Percentiles rank a stretch among this genome's conserved stretches.
phyloP scores from a whole-genome alignment of 2,888 invertebrate genomes.

The Cataglyphis rosenhaueri region DNA sequence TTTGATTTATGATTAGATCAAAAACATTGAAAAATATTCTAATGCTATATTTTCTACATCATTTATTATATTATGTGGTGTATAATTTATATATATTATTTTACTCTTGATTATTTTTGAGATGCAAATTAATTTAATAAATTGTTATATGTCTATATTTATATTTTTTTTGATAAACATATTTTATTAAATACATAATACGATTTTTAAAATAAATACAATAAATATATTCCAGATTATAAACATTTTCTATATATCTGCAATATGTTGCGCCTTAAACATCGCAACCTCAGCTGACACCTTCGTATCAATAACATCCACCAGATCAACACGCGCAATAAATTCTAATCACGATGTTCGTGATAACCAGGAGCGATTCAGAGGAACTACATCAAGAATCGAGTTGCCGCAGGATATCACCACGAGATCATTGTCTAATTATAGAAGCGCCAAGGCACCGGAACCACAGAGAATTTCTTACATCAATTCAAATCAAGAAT shows the following conservation, averaged over 20 bases:
- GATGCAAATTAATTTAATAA: background rate
- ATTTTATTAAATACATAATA: background rate
- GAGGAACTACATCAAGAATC: background rate
- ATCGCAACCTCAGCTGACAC: background rate
- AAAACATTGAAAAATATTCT: background rate
- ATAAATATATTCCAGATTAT: conserved; percentile 59
- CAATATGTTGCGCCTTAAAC: conserved; percentile 46
- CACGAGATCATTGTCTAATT: conserved; percentile 20
- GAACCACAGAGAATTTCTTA: background rate
- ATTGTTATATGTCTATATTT: background rate
- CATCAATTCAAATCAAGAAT: background rate
- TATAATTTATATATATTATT: background rate
- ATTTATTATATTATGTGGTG: background rate
- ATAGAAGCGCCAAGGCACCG: conserved; percentile 23
- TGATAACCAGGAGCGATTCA: conserved; percentile 23
- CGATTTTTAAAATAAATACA: background rate
- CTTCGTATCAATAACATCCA: conserved; percentile 10
- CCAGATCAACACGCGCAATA: conserved; percentile 55
- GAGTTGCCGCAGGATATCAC: conserved; percentile 2
- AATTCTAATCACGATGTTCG: background rate
- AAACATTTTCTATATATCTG: conserved; percentile 31
- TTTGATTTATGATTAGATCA: background rate
- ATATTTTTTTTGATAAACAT: background rate
- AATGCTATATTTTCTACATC: background rate
- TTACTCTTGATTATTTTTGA: background rate